Base-by-base conservation (phyloP, 1,140 invertebrate species). In the Zelostemma sp. region DNA sequence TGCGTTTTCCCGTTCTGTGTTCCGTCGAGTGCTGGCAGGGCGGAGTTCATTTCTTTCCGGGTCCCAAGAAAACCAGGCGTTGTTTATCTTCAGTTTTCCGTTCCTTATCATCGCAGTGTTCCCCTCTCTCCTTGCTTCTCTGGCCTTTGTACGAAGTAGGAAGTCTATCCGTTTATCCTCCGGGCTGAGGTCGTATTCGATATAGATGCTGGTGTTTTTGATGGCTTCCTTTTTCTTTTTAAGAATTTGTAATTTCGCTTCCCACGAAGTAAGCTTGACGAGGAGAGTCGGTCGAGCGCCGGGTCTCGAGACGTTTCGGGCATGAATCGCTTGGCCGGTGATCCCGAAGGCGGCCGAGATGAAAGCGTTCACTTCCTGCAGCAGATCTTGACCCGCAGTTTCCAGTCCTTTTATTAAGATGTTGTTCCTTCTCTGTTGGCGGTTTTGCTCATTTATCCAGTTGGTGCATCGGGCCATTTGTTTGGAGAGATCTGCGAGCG, bases 181-280 rank as follows among this genome's bases (percentile, higher is more conserved):
- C 9, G 45, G 45, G 0, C 14, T 19, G 6, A 46, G 21, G 45
- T 46, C 45, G 1, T 8, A 17, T 2, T 46, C 21, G 8, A 46
- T 46, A 6, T 17, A 46, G n/a, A 46, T 18, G 21, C n/a, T 4
- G 15, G 17, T 15, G n/a, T 17, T 17, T 4, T 18, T 18, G 11
- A 46, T 18, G 15, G 15, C 18, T 46, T 46, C 45, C 18, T n/a
- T 46, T 21, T 17, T 46, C 45, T 17, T 46, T 46, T 12, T 46
- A 0, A 46, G 16, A 18, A 46, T 18, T 18, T 6, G 11, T 1
- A 18, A 5, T 12, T 19, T 46, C 21, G 45, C 15, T 19, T 46
- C 45, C 21, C 15, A 6, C 18, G 45, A 16, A 4, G n/a, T 3
- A n/a, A 46, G 9, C 9, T 46, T 46, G 1, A 3, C n/a, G 11